Conservation (phyloP, 2,113 vertebrate genomes). For the Lagopus leucura region DNA sequence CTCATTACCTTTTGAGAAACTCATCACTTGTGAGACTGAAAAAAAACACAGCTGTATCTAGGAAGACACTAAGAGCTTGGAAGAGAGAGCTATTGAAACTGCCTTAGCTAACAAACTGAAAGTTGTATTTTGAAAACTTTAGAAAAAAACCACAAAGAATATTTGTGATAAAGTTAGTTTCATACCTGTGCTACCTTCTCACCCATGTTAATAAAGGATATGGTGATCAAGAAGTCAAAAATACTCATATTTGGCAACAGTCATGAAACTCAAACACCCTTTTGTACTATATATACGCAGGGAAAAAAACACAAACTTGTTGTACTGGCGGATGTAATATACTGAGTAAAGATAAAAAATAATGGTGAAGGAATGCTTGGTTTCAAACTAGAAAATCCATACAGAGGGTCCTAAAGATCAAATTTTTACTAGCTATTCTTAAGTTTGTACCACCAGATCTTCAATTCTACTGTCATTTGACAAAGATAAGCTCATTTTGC, state of each 20-base stretch:
- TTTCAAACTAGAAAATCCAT: not conserved
- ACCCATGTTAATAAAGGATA: not conserved
- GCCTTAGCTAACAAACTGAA: not conserved
- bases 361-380: not conserved
- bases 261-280: not conserved
- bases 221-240: not conserved
- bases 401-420: not conserved
- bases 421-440: not conserved
- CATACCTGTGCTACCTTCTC: not conserved
- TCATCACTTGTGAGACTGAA: not conserved
- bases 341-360: not conserved
- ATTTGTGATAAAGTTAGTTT: not conserved
- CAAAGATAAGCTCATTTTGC: not conserved
- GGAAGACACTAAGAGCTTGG: not conserved
- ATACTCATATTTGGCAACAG: not conserved
- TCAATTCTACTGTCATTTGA: not conserved
- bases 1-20: not conserved
- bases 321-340: not conserved
- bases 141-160: accelerated
- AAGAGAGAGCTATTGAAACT: not conserved
- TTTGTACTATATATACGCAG: not conserved
- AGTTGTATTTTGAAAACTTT: not conserved
- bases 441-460: not conserved
- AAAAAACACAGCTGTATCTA: not conserved
- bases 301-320: not conserved